phyloP scores from a whole-genome alignment of 2,888 invertebrate genomes.

The Cataglyphis livida region DNA sequence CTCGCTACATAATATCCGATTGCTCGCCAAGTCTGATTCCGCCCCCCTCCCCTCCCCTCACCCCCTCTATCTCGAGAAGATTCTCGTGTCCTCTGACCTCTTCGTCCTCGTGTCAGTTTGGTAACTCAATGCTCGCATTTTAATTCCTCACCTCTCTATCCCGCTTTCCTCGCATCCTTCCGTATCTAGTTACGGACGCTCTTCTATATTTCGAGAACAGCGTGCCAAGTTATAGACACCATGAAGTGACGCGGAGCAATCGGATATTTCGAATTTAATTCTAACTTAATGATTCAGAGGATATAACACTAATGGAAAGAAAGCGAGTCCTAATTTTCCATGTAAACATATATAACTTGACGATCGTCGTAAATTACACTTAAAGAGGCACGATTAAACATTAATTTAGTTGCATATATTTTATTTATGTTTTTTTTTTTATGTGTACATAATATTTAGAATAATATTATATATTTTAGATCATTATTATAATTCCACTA shows the following conservation, averaged over 20 bases:
- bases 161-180: not conserved
- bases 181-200: conserved; percentile 42
- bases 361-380: not conserved
- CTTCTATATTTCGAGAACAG: conserved; percentile 4
- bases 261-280: not conserved
- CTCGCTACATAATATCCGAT: conserved; percentile 79
- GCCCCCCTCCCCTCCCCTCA: not conserved
- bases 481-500: not conserved
- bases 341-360: not conserved
- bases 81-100: conserved; percentile 77
- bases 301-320: not conserved
- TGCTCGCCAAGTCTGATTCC: conserved; percentile 72
- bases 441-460: not conserved
- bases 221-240: not conserved
- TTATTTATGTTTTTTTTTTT: not conserved
- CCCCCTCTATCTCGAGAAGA: conserved; percentile 42
- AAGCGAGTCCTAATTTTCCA: not conserved
- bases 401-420: not conserved
- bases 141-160: not conserved
- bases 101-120: conserved; percentile 52
- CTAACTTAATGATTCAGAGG: not conserved
- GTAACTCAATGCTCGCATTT: conserved; percentile 50
- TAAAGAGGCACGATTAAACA: not conserved
- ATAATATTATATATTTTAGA: not conserved
- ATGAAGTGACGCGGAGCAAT: not conserved